Conservation (phyloP, 2,888 invertebrate genomes). For the Glaucopsyche alexis region DNA sequence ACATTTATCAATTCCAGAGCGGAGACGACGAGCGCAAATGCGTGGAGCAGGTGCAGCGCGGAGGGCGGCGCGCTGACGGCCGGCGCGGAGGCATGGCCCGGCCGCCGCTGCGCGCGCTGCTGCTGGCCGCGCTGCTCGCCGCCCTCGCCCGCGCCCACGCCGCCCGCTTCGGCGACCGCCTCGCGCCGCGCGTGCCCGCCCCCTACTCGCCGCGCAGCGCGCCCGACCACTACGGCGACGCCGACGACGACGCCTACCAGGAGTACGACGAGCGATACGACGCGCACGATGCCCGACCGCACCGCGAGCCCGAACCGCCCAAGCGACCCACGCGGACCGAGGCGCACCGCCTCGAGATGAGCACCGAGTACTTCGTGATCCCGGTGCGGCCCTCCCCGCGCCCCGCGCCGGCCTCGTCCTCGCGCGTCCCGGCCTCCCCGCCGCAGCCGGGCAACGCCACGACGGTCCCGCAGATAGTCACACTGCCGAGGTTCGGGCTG, state of each 20-base stretch:
- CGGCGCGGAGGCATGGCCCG: constrained; percentile 66
- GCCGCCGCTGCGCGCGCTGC: constrained; percentile 58
- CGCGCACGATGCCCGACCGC: constrained; percentile 48
- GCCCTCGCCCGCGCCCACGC: constrained; percentile 53
- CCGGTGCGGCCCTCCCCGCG: constrained; percentile 76
- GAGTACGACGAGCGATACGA: constrained; percentile 60
- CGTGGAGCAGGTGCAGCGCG: constrained; percentile 56
- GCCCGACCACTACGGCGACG: constrained; percentile 54
- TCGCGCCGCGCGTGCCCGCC: constrained; percentile 67
- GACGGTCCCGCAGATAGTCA: constrained; percentile 46
- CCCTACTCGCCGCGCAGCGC: constrained; percentile 64
- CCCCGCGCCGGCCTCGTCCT: constrained; percentile 55
- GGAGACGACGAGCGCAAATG: constrained; percentile 55
- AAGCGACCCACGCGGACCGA: constrained; percentile 66
- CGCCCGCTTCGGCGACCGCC: constrained; percentile 68
- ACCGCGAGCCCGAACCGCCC: constrained; percentile 52
- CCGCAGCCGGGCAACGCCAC: constrained; percentile 49
- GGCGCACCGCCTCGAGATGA: constrained; percentile 85
- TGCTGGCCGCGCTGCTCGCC: constrained; percentile 59
- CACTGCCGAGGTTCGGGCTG: constrained; percentile 56
- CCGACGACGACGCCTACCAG: constrained; percentile 61
- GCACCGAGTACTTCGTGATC: constrained; percentile 90
- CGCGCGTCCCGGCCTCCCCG: constrained; percentile 53
- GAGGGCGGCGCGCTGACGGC: constrained; percentile 63
- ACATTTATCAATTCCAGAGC: constrained; percentile 59